Conservation (phyloP, 2,797 vertebrate genomes). For the Phoeniculus purpureus region DNA sequence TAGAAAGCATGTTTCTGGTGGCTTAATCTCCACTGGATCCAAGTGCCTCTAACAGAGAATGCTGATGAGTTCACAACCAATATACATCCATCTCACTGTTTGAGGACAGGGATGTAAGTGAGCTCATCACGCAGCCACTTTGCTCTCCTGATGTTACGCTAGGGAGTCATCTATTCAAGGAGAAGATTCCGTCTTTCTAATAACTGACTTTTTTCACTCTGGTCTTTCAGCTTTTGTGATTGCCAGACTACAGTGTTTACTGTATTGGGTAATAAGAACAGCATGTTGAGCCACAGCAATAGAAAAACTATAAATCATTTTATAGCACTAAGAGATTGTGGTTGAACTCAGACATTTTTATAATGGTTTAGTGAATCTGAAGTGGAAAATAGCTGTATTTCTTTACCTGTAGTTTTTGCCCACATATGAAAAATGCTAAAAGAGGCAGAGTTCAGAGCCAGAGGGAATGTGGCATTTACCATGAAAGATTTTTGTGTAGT, state of each 20-base stretch:
- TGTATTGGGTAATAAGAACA: not conserved
- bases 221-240: slow-evolving; percentile 14
- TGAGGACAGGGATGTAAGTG: not conserved
- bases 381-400: not conserved
- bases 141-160: not conserved
- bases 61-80: not conserved
- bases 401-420: not conserved
- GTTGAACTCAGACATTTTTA: slow-evolving; percentile 13
- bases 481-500: slow-evolving; percentile 29
- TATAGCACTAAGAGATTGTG: slow-evolving; percentile 1
- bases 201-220: not conserved
- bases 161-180: not conserved
- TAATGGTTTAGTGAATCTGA: not conserved
- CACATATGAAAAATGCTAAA: slow-evolving; percentile 12
- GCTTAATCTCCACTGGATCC: not conserved
- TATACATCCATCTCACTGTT: not conserved
- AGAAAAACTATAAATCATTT: slow-evolving; percentile 18
- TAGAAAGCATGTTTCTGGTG: not conserved
- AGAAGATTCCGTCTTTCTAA: not conserved
- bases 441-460: not conserved
- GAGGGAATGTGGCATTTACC: slow-evolving; percentile 25
- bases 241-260: not conserved
- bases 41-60: not conserved
- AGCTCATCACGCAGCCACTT: not conserved
- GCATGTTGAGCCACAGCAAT: not conserved